Evolutionary conservation across 2,113 vertebrate species (phyloP).

Genomic region (Galbula dea): DNA sequence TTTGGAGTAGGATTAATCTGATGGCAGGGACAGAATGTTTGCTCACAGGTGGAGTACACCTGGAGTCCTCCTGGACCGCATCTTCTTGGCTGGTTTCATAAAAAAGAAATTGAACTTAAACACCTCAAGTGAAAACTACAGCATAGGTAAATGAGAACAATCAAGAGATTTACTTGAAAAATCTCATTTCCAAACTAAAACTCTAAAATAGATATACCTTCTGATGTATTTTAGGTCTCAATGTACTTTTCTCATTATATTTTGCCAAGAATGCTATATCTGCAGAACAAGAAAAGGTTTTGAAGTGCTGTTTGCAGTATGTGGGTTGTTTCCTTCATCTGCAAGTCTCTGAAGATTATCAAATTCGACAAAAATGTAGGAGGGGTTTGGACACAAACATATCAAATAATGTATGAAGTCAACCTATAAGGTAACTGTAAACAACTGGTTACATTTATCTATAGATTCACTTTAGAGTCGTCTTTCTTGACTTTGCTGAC

Average conservation of each 20-base stretch:
- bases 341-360: background rate
- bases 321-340: background rate
- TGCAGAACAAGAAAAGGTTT: background rate
- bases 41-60: background rate
- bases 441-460: background rate
- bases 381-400: background rate
- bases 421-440: background rate
- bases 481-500: background rate
- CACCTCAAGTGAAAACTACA: fast-evolving
- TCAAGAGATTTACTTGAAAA: background rate
- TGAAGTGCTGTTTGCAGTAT: background rate
- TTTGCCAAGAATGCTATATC: background rate
- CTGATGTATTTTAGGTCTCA: background rate
- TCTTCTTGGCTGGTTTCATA: background rate
- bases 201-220: background rate
- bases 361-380: background rate
- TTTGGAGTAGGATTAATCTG: background rate
- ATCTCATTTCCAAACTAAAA: background rate
- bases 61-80: background rate
- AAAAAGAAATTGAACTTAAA: background rate
- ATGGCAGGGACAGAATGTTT: background rate
- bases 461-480: background rate
- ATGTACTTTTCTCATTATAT: background rate
- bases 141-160: background rate
- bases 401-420: background rate